phyloP scores from a whole-genome alignment of 2,797 vertebrate genomes.

The Dendrocincla tyrannina region DNA sequence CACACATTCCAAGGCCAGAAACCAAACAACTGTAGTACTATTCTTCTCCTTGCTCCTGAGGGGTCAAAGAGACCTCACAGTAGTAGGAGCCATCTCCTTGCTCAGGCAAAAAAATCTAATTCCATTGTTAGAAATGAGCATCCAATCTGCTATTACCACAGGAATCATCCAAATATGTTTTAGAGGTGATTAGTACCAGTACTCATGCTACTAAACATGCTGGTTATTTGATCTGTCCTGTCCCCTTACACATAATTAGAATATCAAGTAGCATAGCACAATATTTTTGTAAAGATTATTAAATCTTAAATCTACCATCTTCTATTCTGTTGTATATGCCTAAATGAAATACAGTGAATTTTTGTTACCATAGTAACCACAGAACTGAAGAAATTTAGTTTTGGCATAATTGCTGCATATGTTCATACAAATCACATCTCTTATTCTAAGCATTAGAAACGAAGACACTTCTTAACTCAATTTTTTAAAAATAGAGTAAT shows the following conservation, averaged over 20 bases:
- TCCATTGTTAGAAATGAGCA: neutral
- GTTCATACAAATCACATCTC: slow-evolving; percentile 61
- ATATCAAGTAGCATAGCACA: neutral
- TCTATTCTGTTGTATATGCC: slow-evolving; percentile 30
- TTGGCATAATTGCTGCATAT: slow-evolving; percentile 70
- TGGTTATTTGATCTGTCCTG: slow-evolving; percentile 19
- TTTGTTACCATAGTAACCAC: slow-evolving; percentile 68
- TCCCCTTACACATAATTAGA: slow-evolving; percentile 22
- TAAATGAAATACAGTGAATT: slow-evolving; percentile 60
- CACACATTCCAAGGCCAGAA: neutral
- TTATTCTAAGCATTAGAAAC: slow-evolving; percentile 41
- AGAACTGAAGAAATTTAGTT: slow-evolving; percentile 68
- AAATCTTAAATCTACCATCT: slow-evolving; percentile 26
- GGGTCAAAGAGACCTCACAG: neutral
- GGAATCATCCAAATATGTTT: neutral
- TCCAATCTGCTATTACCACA: neutral
- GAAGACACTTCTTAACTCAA: slow-evolving; percentile 28
- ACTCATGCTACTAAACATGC: neutral
- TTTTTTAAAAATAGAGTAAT: slow-evolving; percentile 44
- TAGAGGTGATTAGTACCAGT: neutral
- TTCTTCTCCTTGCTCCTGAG: neutral
- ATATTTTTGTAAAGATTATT: slow-evolving; percentile 33
- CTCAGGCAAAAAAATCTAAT: neutral
- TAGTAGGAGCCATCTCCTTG: neutral
- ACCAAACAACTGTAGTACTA: neutral